These are phyloP conservation scores for Cephus sareptanus DNA, from an alignment of 2,888 invertebrate species.

Conservation along the genomic window DNA sequence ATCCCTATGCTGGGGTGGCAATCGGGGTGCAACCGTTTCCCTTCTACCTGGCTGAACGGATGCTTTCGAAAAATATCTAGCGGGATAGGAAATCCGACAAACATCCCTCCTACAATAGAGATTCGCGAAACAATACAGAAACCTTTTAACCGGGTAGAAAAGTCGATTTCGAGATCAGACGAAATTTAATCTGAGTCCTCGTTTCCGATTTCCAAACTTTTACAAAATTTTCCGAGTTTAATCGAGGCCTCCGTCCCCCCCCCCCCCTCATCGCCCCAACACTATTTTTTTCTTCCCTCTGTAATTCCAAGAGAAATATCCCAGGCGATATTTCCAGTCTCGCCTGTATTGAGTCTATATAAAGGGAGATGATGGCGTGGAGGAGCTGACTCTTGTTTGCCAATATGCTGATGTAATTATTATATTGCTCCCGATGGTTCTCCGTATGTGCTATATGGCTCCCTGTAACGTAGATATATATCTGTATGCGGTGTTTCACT, in stretches of 20 bases:
- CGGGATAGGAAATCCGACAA: too few relatives aligned
- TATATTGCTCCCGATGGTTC: conserved; percentile 54
- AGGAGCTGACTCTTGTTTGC: conserved; percentile 62
- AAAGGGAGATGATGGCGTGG: not conserved
- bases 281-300: conserved; percentile 22
- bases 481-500: too few relatives aligned
- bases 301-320: not conserved
- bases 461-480: too few relatives aligned
- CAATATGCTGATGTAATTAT: conserved; percentile 67
- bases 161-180: conserved; percentile 26
- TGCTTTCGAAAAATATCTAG: too few relatives aligned
- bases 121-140: conserved; percentile 34
- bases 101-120: conserved; percentile 5
- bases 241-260: too few relatives aligned
- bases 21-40: too few relatives aligned
- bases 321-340: too few relatives aligned
- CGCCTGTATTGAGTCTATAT: not conserved
- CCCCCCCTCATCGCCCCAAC: not conserved
- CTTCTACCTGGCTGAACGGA: too few relatives aligned
- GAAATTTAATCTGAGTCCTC: conserved; percentile 30
- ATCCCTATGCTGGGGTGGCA: too few relatives aligned
- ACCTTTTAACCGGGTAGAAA: conserved; percentile 16
- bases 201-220: too few relatives aligned
- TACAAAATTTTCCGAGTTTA: not conserved
- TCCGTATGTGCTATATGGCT: not conserved